Conservation (phyloP, 2,113 vertebrate species). For the Thermophis baileyi region DNA sequence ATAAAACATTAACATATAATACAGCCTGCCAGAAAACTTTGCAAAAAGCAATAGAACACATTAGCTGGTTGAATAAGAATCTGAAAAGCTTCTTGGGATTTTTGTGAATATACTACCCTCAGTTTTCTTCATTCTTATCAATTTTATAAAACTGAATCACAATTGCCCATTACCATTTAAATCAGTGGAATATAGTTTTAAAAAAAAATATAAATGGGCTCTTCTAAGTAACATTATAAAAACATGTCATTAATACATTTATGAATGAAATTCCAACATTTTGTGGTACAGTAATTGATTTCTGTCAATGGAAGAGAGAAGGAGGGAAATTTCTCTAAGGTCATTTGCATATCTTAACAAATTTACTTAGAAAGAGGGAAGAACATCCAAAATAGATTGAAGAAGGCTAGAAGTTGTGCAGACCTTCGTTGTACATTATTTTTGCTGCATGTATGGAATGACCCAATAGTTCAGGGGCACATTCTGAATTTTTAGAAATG, state of each 20-base stretch:
- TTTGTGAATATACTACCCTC: conserved; percentile 26
- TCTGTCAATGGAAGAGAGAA: not conserved
- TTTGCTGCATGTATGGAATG: not conserved
- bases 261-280: not conserved
- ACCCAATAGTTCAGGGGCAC: not conserved
- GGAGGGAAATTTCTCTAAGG: not conserved
- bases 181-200: not conserved
- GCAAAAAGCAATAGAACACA: conserved; percentile 32
- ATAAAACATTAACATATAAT: conserved; percentile 15
- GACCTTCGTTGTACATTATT: not conserved
- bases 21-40: conserved; percentile 13
- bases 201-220: not conserved
- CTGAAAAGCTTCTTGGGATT: conserved; percentile 29
- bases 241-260: not conserved
- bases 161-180: conserved; percentile 25
- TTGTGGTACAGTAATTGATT: not conserved
- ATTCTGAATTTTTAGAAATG: not conserved
- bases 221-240: not conserved
- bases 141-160: conserved; percentile 24
- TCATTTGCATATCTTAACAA: not conserved
- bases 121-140: conserved; percentile 6
- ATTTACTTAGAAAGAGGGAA: not conserved
- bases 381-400: not conserved
- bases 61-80: conserved; percentile 42
- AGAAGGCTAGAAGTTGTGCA: not conserved